Conservation (phyloP, 2,888 invertebrate genomes). For the Cataglyphis altisquamis region DNA sequence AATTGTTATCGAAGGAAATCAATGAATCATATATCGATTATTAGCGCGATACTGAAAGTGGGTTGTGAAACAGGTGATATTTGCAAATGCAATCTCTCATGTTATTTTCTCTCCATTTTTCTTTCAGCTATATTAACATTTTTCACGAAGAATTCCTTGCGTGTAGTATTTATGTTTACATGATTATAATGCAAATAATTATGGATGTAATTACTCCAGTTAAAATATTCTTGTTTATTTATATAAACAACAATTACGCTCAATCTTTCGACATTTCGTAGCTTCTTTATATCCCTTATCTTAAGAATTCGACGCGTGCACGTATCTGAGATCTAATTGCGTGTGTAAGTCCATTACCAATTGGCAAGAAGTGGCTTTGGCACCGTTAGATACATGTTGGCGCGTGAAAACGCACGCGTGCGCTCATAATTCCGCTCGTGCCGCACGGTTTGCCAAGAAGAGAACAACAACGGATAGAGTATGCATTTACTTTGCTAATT, state of each 20-base stretch:
- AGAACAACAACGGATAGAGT: slow-evolving; percentile 66
- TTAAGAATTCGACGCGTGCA: slow-evolving; percentile 7
- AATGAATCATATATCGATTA: slow-evolving; percentile 22
- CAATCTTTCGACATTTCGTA: background rate
- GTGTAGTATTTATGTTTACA: background rate
- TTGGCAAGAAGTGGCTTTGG: slow-evolving; percentile 37
- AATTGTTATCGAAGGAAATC: slow-evolving; percentile 2
- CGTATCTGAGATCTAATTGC: slow-evolving; percentile 26
- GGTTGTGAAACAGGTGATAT: slow-evolving; percentile 13
- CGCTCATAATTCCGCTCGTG: slow-evolving; percentile 64
- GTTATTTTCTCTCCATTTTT: slow-evolving; percentile 4
- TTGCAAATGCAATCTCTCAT: slow-evolving; percentile 15
- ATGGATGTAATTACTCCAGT: background rate
- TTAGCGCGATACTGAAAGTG: background rate
- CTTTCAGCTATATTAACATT: background rate
- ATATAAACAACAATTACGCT: background rate
- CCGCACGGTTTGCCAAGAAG: slow-evolving; percentile 74
- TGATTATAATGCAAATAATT: background rate
- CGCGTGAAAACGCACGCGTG: slow-evolving; percentile 56
- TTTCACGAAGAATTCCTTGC: background rate
- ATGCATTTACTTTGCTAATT: slow-evolving; percentile 83
- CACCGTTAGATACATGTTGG: slow-evolving; percentile 56
- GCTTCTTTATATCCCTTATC: slow-evolving; percentile 2
- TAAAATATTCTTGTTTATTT: background rate
- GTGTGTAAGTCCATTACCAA: slow-evolving; percentile 21